Evolutionary conservation across 2,888 invertebrate genomes (phyloP), one percentile per base, ranked within the genome.

Genomic region (Andricus curvator): DNA sequence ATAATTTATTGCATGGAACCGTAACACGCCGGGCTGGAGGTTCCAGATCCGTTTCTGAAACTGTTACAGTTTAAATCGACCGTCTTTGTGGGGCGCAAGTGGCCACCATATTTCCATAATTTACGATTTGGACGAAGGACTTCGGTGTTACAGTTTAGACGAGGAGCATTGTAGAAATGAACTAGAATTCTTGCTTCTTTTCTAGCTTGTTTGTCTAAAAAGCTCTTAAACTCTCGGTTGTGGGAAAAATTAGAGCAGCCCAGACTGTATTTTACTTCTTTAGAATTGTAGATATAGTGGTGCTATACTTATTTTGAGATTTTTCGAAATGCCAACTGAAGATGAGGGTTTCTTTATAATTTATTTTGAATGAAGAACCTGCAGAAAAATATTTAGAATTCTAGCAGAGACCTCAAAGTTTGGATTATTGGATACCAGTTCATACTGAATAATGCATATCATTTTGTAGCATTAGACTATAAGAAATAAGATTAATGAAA

Each of bases 21-120:
- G 88, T 88, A 86, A 87, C 85, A 65, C 82, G 83, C 88, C 86
- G 86, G 86, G 89, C 77, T 77, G 64, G 81, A 80, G 66, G 33
- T 41, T 37, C 48, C 37, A 81, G 86, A 86, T 89, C 86, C 87
- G 85, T 88, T 89, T 89, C 85, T 84, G 84, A 82, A 85, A 87
- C 87, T 90, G 91, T 89, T 91, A 90, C 92, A 91, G 79, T 92
- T 91, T 90, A 90, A 89, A 91, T 90, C 88, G 83, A 86, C 77
- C 77, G 70, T 48, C 85, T 80, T 87, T 88, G 86, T 86, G 82
- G 77, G 64, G 62, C 81, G 80, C 83, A 84, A 85, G 82, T 82
- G 80, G 80, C 66, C 74, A 77, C 41, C 56, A 80, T 74, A 78
- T 85, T 83, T 84, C 80, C 85, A 83, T 88, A 86, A 88, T 88